Evolutionary conservation across 2,113 vertebrate genomes (phyloP), one percentile per base, ranked within the genome.

Genomic region (Cochlearius cochlearius): DNA sequence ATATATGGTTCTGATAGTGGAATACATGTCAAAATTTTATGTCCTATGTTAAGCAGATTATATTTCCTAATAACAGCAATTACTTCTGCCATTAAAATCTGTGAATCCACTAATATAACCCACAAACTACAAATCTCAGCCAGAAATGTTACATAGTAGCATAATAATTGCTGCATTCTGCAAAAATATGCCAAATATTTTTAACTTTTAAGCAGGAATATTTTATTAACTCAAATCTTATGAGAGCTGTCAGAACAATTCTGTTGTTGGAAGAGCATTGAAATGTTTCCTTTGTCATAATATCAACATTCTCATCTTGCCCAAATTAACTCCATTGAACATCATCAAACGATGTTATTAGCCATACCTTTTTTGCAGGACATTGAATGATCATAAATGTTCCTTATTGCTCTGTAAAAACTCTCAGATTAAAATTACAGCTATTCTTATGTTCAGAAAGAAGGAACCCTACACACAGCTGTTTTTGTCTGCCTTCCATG

Each of bases 201-300:
- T 71, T 27, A 62, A 63, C 11, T 75, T 88, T 66, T 43, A 67
- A 23, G 3, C 8, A n/a, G 15, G 8, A 68, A 53, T 5, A 49
- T 2, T 81, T 78, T 55, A 50, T 19, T 69, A 38, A 26, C 16
- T 45, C 14, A 74, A 49, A 39, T 39, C 8, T 34, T 53, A 7
- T 3, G 4, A 12, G 2, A 58, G 7, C 0, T 66, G 13, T 52
- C 3, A 19, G 20, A 86, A 56, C 4, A 56, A n/a, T 5, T 38
- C 16, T 34, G 6, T 11, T 64, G 5, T 39, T 85, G 12, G 19
- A 72, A 88, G 8, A 41, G 4, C 2, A 41, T 8, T 91, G 7
- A 86, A 79, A 59, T 4, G 1, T 53, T 78, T 50, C 5, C 7
- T 71, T 75, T 53, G 29, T 41, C 7, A 18, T 55, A 39, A 56